Conservation (phyloP, 2,113 vertebrate species). For the Sterrhoptilus dennistouni region DNA sequence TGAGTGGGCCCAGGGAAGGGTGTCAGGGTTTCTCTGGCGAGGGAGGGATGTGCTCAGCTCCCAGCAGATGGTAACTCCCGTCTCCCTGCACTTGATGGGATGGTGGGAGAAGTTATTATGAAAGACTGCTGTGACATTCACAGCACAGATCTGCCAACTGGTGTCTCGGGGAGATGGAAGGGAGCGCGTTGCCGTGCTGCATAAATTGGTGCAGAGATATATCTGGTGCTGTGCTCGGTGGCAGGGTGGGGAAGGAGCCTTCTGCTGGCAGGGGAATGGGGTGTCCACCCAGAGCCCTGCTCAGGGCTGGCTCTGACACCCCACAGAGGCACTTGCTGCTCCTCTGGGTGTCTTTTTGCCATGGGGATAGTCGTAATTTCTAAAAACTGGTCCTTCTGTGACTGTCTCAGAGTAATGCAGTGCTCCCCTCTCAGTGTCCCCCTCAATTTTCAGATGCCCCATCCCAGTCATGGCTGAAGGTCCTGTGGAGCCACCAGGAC, state of each 20-base stretch:
- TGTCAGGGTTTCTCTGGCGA: neutral
- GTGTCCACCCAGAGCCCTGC: neutral
- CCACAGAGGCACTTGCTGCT: neutral
- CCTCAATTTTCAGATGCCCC: neutral
- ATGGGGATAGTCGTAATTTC: fast-evolving
- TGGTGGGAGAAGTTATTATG: conserved; percentile 61
- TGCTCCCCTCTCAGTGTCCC: neutral
- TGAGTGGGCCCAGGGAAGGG: neutral
- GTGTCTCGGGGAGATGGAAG: conserved; percentile 37
- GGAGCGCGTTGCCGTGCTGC: neutral
- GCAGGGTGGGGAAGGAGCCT: neutral
- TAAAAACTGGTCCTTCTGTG: neutral
- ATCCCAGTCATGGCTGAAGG: fast-evolving
- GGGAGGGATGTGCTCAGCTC: neutral
- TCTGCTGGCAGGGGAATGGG: fast-evolving
- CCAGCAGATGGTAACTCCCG: conserved; percentile 34
- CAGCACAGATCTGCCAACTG: conserved; percentile 63
- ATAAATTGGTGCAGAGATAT: conserved; percentile 17
- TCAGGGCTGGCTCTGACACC: neutral
- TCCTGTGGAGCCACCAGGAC: neutral
- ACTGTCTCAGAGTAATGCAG: fast-evolving
- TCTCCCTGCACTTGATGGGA: conserved; percentile 22
- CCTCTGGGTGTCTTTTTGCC: neutral
- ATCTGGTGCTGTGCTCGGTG: neutral
- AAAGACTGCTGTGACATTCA: conserved; percentile 64